Evolutionary conservation across 2,888 invertebrate genomes (phyloP).

Genomic region (Choreutis nemorana): DNA sequence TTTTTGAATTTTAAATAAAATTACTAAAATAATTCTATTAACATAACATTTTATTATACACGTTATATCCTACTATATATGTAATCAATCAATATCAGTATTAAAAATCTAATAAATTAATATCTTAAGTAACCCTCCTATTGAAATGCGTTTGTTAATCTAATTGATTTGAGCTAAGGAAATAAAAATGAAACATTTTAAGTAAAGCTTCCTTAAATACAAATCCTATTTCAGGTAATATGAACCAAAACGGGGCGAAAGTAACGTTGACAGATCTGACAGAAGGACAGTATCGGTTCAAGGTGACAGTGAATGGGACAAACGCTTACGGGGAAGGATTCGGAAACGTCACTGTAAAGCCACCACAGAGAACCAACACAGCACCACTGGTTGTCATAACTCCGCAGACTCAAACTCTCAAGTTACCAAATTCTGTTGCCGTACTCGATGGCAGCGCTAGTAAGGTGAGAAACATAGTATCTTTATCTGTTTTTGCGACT

Average conservation of each 20-base stretch:
- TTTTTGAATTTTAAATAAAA: too few relatives aligned
- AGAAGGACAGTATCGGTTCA: slow-evolving; percentile 89
- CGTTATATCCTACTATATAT: too few relatives aligned
- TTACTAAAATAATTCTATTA: too few relatives aligned
- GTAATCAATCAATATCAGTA: too few relatives aligned
- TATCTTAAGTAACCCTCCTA: too few relatives aligned
- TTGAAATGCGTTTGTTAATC: too few relatives aligned
- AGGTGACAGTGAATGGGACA: slow-evolving; percentile 80
- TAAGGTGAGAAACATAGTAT: slow-evolving; percentile 55
- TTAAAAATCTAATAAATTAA: too few relatives aligned
- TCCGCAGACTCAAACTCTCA: slow-evolving; percentile 85
- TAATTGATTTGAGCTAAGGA: too few relatives aligned
- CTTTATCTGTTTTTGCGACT: too few relatives aligned
- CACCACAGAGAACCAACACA: slow-evolving; percentile 83
- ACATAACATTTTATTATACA: too few relatives aligned
- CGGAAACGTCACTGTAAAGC: slow-evolving; percentile 90
- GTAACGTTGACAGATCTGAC: slow-evolving; percentile 85
- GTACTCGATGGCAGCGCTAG: slow-evolving; percentile 88
- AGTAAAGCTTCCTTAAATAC: too few relatives aligned
- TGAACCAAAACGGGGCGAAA: slow-evolving; percentile 85
- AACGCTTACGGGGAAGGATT: slow-evolving; percentile 81
- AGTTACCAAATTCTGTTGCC: slow-evolving; percentile 88
- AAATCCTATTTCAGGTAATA: slow-evolving; percentile 71
- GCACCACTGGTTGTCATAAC: slow-evolving; percentile 87
- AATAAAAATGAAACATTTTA: too few relatives aligned